Conservation (phyloP, 2,113 vertebrate genomes). For the Rostratula benghalensis region DNA sequence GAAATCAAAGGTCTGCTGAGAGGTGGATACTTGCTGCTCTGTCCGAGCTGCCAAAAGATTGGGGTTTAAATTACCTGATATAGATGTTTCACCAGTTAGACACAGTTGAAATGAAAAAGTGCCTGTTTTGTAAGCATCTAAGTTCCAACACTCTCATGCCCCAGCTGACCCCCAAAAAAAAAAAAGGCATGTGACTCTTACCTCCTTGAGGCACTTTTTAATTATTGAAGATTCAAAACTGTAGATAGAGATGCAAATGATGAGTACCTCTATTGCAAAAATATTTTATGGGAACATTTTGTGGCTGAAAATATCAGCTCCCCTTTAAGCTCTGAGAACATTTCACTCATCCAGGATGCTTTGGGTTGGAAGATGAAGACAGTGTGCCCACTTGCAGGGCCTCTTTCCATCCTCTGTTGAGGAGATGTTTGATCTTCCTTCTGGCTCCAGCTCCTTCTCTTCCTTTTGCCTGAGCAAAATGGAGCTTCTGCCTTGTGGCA, state of each 20-base stretch:
- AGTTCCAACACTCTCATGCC: neutral
- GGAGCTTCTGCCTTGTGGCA: neutral
- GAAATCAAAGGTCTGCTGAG: slow-evolving; percentile 35
- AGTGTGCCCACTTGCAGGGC: neutral
- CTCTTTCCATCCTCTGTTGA: neutral
- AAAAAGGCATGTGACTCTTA: neutral
- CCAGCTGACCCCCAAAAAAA: neutral
- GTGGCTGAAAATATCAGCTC: neutral
- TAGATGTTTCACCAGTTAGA: slow-evolving; percentile 41
- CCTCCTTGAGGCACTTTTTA: neutral
- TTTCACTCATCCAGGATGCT: neutral
- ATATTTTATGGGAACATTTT: neutral
- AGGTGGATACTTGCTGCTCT: slow-evolving; percentile 11
- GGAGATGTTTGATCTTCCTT: neutral
- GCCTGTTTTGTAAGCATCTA: slow-evolving; percentile 14
- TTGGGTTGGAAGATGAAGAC: neutral
- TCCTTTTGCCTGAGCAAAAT: neutral
- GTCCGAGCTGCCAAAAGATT: slow-evolving; percentile 35
- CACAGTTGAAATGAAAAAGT: slow-evolving; percentile 26
- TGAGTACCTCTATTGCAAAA: neutral
- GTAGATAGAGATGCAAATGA: neutral
- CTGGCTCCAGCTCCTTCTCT: neutral
- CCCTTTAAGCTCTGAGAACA: neutral
- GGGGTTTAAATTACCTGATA: slow-evolving; percentile 41
- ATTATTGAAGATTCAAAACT: neutral